phyloP scores from a whole-genome alignment of 30 jellyfish, hydroid and myxozoan species.

The Clytia hemisphaerica region DNA sequence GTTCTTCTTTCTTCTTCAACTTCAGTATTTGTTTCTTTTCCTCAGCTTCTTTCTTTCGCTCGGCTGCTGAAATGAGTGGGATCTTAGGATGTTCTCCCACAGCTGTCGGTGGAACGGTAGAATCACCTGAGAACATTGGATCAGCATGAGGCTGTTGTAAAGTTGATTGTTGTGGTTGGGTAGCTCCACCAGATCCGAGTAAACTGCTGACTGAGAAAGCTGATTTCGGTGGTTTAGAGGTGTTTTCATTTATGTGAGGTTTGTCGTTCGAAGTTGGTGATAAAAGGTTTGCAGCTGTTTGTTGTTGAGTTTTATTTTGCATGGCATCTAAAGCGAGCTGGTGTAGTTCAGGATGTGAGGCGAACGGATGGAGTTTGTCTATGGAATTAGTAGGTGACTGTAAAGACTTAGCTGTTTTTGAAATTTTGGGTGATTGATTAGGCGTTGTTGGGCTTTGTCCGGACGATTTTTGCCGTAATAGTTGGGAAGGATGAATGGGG shows the following conservation, averaged over 20 bases:
- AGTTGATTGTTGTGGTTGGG: too few species aligned
- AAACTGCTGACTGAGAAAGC: slow-evolving; percentile 7
- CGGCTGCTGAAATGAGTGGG: background rate
- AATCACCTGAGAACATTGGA: background rate
- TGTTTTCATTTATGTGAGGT: too few species aligned
- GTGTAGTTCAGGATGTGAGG: slow-evolving; percentile 45
- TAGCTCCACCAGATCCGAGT: too few species aligned
- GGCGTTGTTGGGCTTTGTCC: too few species aligned
- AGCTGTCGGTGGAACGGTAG: background rate
- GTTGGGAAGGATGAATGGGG: too few species aligned
- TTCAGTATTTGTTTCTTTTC: background rate
- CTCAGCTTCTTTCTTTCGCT: background rate
- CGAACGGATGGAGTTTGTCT: slow-evolving; percentile 39
- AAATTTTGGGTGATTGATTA: too few species aligned
- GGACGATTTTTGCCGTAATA: too few species aligned
- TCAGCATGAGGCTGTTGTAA: slow-evolving; percentile 1
- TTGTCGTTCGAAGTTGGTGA: too few species aligned
- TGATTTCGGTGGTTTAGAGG: slow-evolving; percentile 2
- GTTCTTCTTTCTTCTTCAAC: slow-evolving; percentile 38
- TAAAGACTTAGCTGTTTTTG: too few species aligned
- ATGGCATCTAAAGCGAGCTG: slow-evolving; percentile 41
- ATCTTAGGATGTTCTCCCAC: background rate
- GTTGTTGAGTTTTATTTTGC: slow-evolving; percentile 39
- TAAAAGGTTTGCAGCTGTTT: too few species aligned
- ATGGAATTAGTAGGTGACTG: too few species aligned